Base-by-base conservation (phyloP, 2,113 vertebrate genomes). In the Anarhynchus alexandrinus region DNA sequence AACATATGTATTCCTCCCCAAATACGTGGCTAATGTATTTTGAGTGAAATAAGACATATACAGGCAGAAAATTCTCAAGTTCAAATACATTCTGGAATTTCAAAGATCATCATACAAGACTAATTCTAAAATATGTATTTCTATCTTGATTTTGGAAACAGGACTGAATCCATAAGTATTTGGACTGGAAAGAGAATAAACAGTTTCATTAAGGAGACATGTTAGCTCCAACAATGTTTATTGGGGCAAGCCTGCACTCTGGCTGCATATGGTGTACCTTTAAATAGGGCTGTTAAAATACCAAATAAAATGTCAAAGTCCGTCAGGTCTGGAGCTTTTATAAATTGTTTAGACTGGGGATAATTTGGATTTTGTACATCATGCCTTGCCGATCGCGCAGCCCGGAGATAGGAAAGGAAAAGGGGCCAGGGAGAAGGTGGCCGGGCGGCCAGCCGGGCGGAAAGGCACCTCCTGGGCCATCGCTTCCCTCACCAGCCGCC, bases 291-390 rank as follows among this genome's bases (percentile, higher is more conserved):
- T 95, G 96, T 98, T 98, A 98, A 98, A 98, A 98, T 97, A 98
- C 95, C 98, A 98, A 98, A 98, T 98, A 98, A 98, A 98, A 98
- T 83, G 98, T 98, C 98, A 98, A 96, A 88, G 91, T 95, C 96
- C 81, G 93, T 98, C 98, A 98, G 93, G 98, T 96, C 96, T 97
- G 97, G 91, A 92, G 83, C 82, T 99, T 98, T 98, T 98, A 98
- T 99, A 99, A 98, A 98, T 97, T 99, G 99, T 99, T 99, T 99
- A 99, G 98, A 99, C 98, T 99, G 98, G 98, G 98, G 97, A 95
- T 98, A 94, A 96, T 69, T 70, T 92, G 94, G 92, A 88, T 88
- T 97, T 94, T 86, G 95, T 94, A 95, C 97, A 97, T 96, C 97
- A 86, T 96, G 97, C 93, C 97, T 96, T 20, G 96, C 97, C 92